phyloP scores from a whole-genome alignment of 1,140 invertebrate species.

The Sycophaga agraensis region DNA sequence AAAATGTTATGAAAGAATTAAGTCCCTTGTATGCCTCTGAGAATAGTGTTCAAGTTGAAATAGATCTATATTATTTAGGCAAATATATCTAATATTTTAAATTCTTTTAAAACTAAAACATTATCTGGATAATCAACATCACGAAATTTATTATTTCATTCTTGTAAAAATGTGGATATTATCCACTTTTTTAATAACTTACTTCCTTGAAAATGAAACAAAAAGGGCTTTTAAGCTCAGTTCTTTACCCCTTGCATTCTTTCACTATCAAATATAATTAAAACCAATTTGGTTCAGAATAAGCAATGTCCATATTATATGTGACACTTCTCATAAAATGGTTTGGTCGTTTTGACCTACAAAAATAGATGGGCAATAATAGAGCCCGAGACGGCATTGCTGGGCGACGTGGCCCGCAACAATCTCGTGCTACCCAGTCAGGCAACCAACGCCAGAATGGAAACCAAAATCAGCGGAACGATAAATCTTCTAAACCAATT shows the following conservation, averaged over 20 bases:
- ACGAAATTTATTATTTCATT: constrained; percentile 20
- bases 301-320: constrained; percentile 18
- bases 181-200: constrained; percentile 12
- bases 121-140: constrained; percentile 15
- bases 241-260: constrained; percentile 8
- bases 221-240: constrained; percentile 14
- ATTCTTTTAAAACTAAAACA: constrained; percentile 18
- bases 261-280: constrained; percentile 8
- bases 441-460: constrained; percentile 58
- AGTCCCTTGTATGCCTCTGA: constrained; percentile 1
- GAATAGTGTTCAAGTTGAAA: constrained; percentile 6
- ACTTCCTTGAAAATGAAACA: constrained; percentile 3
- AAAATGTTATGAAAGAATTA: constrained; percentile 5
- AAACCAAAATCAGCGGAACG: constrained; percentile 59
- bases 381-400: constrained; percentile 56
- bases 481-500: constrained; percentile 60
- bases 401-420: constrained; percentile 56
- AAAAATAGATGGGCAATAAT: constrained; percentile 58
- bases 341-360: constrained; percentile 53
- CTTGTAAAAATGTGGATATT: constrained; percentile 4
- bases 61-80: constrained; percentile 3
- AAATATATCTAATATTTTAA: constrained; percentile 16
- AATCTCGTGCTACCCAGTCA: constrained; percentile 55
- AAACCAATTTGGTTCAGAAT: constrained; percentile 7
- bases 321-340: constrained; percentile 48